Evolutionary conservation across 1,140 invertebrate species (phyloP), one percentile per base, ranked within the genome.

Genomic region (Rhyzopertha dominica): DNA sequence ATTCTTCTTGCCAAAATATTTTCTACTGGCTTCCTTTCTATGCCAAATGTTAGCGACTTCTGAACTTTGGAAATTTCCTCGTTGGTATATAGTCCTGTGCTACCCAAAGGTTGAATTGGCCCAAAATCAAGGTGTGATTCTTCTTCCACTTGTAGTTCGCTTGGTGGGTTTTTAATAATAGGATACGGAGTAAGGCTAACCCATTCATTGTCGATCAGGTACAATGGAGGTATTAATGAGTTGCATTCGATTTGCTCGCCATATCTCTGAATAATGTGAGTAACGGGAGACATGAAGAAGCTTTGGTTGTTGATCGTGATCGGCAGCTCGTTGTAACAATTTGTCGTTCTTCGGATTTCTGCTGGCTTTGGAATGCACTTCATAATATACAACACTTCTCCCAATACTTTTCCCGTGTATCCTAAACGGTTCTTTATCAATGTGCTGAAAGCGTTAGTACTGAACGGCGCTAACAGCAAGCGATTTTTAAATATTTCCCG

Each of bases 1-100:
- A 48, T 34, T 36, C 34, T 32, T 9, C 46, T 12, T 5, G 16
- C 17, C 12, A 48, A 28, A 17, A 48, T 48, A 34, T 43, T 48
- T 34, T 42, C 12, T 2, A 48, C 40, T 35, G 32, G 26, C 14
- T 29, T 8, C 14, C 46, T n/a, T 36, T 43, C 13, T 5, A 22
- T 34, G n/a, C 46, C 46, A 43, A 48, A 48, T 12, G 39, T 43
- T 34, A 43, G 18, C 14, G 13, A 3, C 16, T 35, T 29, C 19
- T 48, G 46, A 34, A 32, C 31, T 26, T 28, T 43, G 2, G 13
- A 4, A 18, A 48, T 22, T 43, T 43, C 32, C 10, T 43, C 40
- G 42, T 48, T 38, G 2, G 39, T 43, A 36, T 48, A 48, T n/a
- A 48, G 17, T 12, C 46, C 39, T 8, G 18, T 18, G 12, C 9